Base-by-base conservation (phyloP, 2,888 invertebrate species). In the Drosophila vallismaia region DNA sequence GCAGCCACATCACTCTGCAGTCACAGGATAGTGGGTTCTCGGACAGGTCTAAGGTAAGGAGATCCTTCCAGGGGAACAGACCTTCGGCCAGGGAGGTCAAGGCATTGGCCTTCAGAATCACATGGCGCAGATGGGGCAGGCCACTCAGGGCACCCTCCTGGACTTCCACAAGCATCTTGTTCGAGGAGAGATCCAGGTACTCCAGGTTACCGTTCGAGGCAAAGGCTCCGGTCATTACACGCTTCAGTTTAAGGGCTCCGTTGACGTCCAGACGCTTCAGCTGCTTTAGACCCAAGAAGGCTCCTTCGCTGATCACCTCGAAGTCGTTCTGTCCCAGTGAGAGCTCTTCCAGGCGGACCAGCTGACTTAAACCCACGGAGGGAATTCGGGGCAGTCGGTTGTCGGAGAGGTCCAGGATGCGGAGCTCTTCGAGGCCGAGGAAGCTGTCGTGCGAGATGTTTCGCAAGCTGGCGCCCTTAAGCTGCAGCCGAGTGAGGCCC, bases 61-160 rank as follows among this genome's bases (percentile, higher is more conserved):
- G 92, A 88, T 96, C 96, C 82, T 94, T 95, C 93, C 96, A 97
- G 33, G 96, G 94, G 48, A 96, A 95, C 54, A 96, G 93, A 0
- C 95, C 94, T 90, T 97, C 97, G 10, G 95, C 94, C 68, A 97
- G 93, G 1, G 94, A 94, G 50, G 94, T 93, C 74, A 97, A 94
- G 0, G 95, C 95, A 90, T 97, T 97, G 77, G 96, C 96, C 82
- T 95, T 94, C 33, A 97, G 91, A 36, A 95, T 94, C 26, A 97
- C 93, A 87, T 96, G 95, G 63, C 95, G 94, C 74, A 97, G 92
- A 90, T 96, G 96, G 0, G 97, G 96, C 59, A 97, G 91, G 0
- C 96, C 96, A 26, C 95, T 94, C n/a, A 97, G 92, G 0, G 96
- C 94, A n/a, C 95, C 95, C 71, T 96, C 96, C 79, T 97, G 96